phyloP scores from a whole-genome alignment of 2,888 invertebrate genomes.

The Exephanes ischioxanthus region DNA sequence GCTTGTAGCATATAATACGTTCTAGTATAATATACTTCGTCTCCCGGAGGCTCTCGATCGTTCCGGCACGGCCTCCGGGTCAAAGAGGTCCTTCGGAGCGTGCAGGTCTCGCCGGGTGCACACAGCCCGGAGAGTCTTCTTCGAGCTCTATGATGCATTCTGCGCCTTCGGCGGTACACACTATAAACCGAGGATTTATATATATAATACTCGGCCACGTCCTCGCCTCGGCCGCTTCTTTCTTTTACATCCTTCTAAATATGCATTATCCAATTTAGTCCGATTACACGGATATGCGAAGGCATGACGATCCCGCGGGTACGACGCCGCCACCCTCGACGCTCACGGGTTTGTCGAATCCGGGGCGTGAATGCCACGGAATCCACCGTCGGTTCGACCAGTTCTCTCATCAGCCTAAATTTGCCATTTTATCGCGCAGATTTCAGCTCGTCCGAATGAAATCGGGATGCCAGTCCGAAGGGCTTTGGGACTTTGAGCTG shows the following conservation, averaged over 20 bases:
- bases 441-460: background rate
- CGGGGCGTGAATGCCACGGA: constrained; percentile 9
- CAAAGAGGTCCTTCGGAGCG: constrained; percentile 70
- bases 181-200: constrained; percentile 1
- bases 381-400: background rate
- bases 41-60: constrained; percentile 67
- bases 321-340: constrained; percentile 50
- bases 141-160: constrained; percentile 43
- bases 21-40: constrained; percentile 65
- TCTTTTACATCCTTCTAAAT: constrained; percentile 74
- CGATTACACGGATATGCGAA: constrained; percentile 78
- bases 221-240: constrained; percentile 60
- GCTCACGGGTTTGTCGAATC: constrained; percentile 28
- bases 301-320: constrained; percentile 67
- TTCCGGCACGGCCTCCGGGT: constrained; percentile 68
- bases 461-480: background rate
- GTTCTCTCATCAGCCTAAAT: background rate
- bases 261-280: constrained; percentile 80
- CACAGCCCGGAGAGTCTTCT: constrained; percentile 46
- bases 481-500: too few relatives aligned
- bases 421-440: background rate
- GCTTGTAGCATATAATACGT: constrained; percentile 56
- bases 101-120: constrained; percentile 62
- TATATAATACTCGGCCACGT: constrained; percentile 20
- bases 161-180: constrained; percentile 2